phyloP scores from a whole-genome alignment of 2,113 vertebrate species.

The Mixornis gularis region DNA sequence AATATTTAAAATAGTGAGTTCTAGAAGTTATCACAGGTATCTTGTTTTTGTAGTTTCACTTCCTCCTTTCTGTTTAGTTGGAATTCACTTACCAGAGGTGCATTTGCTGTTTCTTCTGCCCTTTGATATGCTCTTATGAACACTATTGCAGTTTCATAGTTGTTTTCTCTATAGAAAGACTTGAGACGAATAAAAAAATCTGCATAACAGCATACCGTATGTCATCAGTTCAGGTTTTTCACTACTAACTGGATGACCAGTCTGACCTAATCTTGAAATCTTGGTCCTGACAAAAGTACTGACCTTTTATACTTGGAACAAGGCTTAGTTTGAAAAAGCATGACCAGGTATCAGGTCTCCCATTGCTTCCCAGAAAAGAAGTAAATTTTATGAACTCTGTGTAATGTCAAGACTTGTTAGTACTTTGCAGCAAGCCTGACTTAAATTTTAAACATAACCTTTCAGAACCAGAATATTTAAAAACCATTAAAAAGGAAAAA shows the following conservation, averaged over 20 bases:
- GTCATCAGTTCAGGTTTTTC: neutral
- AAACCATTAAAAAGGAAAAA: neutral
- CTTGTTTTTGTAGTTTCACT: neutral
- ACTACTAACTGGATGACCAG: neutral
- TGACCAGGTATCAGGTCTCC: neutral
- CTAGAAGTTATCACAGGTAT: neutral
- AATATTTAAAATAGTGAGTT: neutral
- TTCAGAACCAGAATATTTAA: neutral
- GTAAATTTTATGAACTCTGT: neutral
- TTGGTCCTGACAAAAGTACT: neutral
- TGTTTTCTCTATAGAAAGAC: neutral
- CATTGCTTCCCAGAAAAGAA: neutral
- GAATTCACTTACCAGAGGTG: neutral
- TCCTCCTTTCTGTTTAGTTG: neutral
- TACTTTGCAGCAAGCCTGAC: neutral
- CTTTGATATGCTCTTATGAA: neutral
- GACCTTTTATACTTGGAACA: neutral
- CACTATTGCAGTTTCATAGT: neutral
- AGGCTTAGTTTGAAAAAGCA: neutral
- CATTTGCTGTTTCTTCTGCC: neutral
- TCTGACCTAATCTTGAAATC: neutral
- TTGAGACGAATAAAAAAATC: neutral
- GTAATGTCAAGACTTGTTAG: neutral
- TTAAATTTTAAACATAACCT: neutral
- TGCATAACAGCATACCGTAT: fast-evolving